Evolutionary conservation across 2,797 vertebrate genomes (phyloP), one percentile per base, ranked within the genome.

Genomic region (Pseudotriccus pelzelni): DNA sequence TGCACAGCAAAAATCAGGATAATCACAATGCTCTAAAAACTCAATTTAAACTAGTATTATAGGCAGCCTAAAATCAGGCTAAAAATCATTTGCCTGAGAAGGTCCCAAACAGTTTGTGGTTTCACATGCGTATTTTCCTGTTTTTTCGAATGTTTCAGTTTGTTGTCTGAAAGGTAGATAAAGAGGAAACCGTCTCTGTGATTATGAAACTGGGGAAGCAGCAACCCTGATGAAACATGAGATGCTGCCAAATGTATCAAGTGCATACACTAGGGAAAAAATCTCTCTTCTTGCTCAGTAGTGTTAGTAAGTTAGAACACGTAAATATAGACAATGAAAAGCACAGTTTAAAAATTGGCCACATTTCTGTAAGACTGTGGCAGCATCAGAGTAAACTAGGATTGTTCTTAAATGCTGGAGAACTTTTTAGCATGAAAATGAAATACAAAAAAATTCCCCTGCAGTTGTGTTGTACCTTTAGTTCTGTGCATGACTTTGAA

Each of bases 181-280:
- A 36, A 77, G 78, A 87, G 74, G 81, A 94, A 94, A 24, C 49
- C 0, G 14, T 50, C 81, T 84, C 60, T 82, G 59, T 93, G 84
- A 62, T 68, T 80, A 16, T 72, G 58, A 90, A 89, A 89, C 86
- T 32, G 75, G 47, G 53, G 56, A 96, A 94, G 81, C 80, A 77
- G 60, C 46, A 74, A 89, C 90, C 77, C 59, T 75, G 88, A 75
- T 93, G 87, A 87, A 90, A 94, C 67, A 76, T 41, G 88, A 95
- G 95, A 82, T 87, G 88, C 80, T 87, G 74, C 92, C 69, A 86
- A 85, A 79, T 81, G 11, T 59, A 84, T 66, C 80, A 84, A 88
- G 59, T 43, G 49, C 89, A 95, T 63, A 67, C 12, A 34, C 41
- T 49, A 39, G 59, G 66, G 69, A 28, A 89, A 91, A 92, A 64